Evolutionary conservation across 2,888 invertebrate species (phyloP), one percentile per base, ranked within the genome.

Genomic region (Yponomeuta cagnagella): DNA sequence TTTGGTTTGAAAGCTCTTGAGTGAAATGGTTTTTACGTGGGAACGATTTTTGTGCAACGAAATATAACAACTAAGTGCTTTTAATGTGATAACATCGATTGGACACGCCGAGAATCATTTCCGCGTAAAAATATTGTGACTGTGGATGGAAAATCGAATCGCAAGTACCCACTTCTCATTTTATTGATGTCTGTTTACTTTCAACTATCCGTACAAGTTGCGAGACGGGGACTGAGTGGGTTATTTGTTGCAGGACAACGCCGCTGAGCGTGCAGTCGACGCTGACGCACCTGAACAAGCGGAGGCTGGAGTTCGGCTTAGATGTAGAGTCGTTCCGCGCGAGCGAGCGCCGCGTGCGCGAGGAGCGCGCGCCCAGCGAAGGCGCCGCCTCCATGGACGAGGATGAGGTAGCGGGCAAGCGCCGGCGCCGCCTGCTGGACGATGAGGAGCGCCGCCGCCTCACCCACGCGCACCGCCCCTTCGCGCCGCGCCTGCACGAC

Each of bases 211-310:
- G 33, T 63, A 31, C 15, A 15, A 67, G 66, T 10, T 52, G 67
- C 33, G 58, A 65, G 52, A 58, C n/a, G 23, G 68, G 63, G 4
- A 33, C 63, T 63, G 68, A 70, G 68, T 58, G 30, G 63, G 31
- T 63, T 75, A 73, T 85, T 90, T 90, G 89, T 90, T 90, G 75
- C 92, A 93, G 93, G 93, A 85, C 91, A 83, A 83, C 88, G 81
- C 86, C 90, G 75, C 83, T 94, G 84, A 93, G 90, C 79, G 85
- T 93, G 76, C 93, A 93, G 86, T 87, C 94, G 82, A 89, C 93
- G 79, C 87, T 94, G 83, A 90, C 94, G 77, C 95, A 95, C 84
- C 93, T 95, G 82, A 95, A 94, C 89, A 95, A 95, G 84, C 92
- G 95, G 84, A 94, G 95, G 85, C 88, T 95, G 79, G 95, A 95